Evolutionary conservation across 2,797 vertebrate species (phyloP).

Genomic region (Karalla daura): DNA sequence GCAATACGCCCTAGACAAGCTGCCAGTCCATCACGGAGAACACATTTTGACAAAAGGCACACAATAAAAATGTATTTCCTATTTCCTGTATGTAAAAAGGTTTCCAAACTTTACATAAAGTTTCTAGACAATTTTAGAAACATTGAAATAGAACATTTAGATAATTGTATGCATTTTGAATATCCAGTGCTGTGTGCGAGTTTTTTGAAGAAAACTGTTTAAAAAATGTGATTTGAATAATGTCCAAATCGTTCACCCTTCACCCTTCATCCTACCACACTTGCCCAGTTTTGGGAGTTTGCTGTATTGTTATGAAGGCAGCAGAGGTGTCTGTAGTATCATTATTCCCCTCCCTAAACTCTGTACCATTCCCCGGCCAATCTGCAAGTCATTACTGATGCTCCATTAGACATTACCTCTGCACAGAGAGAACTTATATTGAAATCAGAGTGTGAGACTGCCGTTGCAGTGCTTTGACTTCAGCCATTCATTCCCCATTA

Average conservation of each 20-base stretch:
- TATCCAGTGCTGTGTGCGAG: too few species aligned
- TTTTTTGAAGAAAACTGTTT: too few species aligned
- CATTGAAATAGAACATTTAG: too few species aligned
- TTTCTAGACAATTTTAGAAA: too few species aligned
- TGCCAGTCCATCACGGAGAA: too few species aligned
- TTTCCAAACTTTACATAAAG: too few species aligned
- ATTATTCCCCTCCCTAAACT: constrained; percentile 17
- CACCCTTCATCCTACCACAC: not conserved
- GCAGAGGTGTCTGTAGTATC: constrained; percentile 33
- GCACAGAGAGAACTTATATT: constrained; percentile 30
- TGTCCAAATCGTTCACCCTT: not conserved
- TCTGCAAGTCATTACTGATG: constrained; percentile 63
- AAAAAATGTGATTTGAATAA: not conserved
- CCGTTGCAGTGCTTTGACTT: constrained; percentile 32
- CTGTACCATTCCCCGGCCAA: constrained; percentile 46
- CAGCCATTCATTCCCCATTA: constrained; percentile 34
- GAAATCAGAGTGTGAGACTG: constrained; percentile 36
- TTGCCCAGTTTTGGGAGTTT: not conserved
- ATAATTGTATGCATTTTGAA: too few species aligned
- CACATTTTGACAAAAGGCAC: too few species aligned
- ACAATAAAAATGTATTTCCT: too few species aligned
- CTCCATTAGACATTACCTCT: constrained; percentile 62
- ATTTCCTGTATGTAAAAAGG: too few species aligned
- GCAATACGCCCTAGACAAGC: too few species aligned
- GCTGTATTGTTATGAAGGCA: not conserved